Evolutionary conservation across 2,113 vertebrate species (phyloP).

Genomic region (Epinephelus moara): DNA sequence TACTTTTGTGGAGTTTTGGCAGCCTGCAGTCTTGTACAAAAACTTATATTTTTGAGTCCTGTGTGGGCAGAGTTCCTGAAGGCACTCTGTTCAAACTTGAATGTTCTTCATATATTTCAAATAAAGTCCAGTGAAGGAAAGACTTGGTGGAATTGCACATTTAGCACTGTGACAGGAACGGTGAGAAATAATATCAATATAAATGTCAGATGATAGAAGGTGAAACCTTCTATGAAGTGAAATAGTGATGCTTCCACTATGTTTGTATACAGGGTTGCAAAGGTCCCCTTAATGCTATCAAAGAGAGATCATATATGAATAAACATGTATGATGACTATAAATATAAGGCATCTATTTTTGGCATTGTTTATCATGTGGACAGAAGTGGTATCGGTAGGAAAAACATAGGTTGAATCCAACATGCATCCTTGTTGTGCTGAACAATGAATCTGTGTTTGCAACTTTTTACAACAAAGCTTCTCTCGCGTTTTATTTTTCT

Average conservation of each 20-base stretch:
- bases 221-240: constrained; percentile 66
- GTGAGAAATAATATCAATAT: constrained; percentile 20
- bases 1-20: constrained; percentile 38
- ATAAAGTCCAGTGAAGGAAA: constrained; percentile 55
- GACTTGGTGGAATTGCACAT: constrained; percentile 51
- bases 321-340: constrained; percentile 51
- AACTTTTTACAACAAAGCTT: constrained; percentile 75
- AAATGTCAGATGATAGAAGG: constrained; percentile 61
- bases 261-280: constrained; percentile 80
- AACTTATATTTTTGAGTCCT: constrained; percentile 62
- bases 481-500: constrained; percentile 64
- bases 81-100: constrained; percentile 62
- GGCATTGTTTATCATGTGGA: constrained; percentile 59
- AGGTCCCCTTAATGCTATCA: constrained; percentile 76
- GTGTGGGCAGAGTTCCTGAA: constrained; percentile 54
- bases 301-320: constrained; percentile 74
- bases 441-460: constrained; percentile 82
- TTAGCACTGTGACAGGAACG: constrained; percentile 64
- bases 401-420: constrained; percentile 48
- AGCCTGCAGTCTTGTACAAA: constrained; percentile 53
- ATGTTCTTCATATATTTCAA: constrained; percentile 63
- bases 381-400: constrained; percentile 36
- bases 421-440: constrained; percentile 82
- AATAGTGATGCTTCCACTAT: constrained; percentile 77
- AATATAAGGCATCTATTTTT: constrained; percentile 75